Evolutionary conservation across 2,797 vertebrate genomes (phyloP), one percentile per base, ranked within the genome.

Genomic region (Gymnodraco acuticeps): DNA sequence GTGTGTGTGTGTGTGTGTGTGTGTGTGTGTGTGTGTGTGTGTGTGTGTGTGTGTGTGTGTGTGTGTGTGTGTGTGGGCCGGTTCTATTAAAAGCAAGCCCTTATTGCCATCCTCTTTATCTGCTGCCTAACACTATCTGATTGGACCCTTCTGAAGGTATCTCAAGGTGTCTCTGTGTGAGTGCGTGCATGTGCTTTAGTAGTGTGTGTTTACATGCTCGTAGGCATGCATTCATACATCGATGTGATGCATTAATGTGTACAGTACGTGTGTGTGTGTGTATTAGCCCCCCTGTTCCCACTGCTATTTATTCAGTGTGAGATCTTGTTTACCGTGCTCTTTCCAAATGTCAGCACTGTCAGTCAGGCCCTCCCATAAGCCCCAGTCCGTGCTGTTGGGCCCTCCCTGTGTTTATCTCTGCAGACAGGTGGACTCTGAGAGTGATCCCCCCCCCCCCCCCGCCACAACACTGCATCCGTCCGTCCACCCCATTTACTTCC

Each of bases 261-360:
- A 83, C 81, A 75, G 82, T 85, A 70, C 38, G 55, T 61, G n/a
- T 77, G 72, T 73, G 55, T 71, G 47, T 77, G 72, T 73, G 55
- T 71, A 46, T 74, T 75, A 65, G 64, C 71, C 76, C 71, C 56
- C 71, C 46, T 60, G 63, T 70, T 78, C 72, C 56, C 33, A 23
- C 12, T 90, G 89, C 83, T 92, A 85, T 94, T 95, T 94, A 91
- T 93, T 90, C 82, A 81, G 54, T 75, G 63, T 69, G 65, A 91
- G 88, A 82, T 90, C 80, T 87, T 93, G 92, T 94, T 93, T 92
- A 93, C 88, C 88, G 83, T 90, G 89, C 90, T 91, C 89, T 93
- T 89, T 92, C 88, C 80, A 94, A 95, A 95, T 95, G 94, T 94
- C 94, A 95, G 84, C 73, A 60, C 89, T 92, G 94, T 93, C 95